phyloP scores from a whole-genome alignment of 1,140 invertebrate species.

The Trachymyrmex septentrionalis region DNA sequence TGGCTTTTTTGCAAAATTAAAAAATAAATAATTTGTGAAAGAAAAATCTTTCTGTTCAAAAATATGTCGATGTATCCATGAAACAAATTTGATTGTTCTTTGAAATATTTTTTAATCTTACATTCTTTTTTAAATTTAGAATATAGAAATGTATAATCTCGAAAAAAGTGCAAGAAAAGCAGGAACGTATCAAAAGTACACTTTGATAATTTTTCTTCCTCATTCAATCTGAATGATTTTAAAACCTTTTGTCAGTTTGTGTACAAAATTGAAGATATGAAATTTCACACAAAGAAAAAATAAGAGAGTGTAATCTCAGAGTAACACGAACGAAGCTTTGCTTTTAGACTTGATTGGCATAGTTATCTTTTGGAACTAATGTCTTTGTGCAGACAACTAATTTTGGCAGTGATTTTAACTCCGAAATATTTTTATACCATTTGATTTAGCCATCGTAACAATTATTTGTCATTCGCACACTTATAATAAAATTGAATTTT shows the following conservation, averaged over 20 bases:
- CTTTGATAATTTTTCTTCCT: background rate
- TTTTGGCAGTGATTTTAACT: background rate
- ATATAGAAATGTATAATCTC: background rate
- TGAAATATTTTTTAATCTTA: background rate
- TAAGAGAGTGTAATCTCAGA: constrained; percentile 17
- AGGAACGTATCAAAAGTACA: background rate
- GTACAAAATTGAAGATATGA: constrained; percentile 5
- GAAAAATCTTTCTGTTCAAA: constrained; percentile 1
- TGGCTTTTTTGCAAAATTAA: background rate
- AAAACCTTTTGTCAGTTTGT: background rate
- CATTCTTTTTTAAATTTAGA: background rate
- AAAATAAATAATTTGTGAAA: constrained; percentile 6
- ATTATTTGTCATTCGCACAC: background rate
- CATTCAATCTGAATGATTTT: background rate
- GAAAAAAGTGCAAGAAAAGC: background rate
- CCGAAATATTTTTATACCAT: background rate
- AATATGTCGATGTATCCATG: background rate
- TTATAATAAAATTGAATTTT: background rate
- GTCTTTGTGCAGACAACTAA: background rate
- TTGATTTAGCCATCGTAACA: background rate
- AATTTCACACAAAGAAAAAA: background rate
- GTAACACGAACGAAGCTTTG: background rate
- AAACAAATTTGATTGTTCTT: constrained; percentile 1
- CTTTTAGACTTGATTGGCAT: background rate
- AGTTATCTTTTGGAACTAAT: background rate